Conservation (phyloP, 2,888 invertebrate species). For the Aphodius sticticus region DNA sequence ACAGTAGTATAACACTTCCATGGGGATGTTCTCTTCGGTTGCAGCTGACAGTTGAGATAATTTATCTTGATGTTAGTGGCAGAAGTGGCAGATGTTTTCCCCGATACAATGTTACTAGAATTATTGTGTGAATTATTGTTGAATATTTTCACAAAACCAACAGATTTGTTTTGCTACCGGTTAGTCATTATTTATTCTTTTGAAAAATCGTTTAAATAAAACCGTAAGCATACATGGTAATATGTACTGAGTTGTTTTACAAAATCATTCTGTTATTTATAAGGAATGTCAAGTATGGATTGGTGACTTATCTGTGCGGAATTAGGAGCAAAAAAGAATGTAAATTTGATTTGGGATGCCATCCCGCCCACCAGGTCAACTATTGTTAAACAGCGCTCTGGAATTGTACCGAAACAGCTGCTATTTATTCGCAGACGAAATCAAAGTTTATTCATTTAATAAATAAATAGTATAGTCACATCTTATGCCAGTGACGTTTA, state of each 20-base stretch:
- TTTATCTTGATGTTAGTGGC: not conserved
- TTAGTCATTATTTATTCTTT: too few relatives aligned
- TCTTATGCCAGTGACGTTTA: too few relatives aligned
- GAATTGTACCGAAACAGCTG: not conserved
- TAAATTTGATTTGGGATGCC: not conserved
- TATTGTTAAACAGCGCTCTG: not conserved
- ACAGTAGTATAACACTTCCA: not conserved
- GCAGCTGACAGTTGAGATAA: constrained; percentile 4
- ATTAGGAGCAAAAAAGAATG: not conserved
- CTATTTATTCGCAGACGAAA: too few relatives aligned
- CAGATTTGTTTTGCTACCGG: too few relatives aligned
- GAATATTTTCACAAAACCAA: not conserved
- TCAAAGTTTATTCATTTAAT: too few relatives aligned
- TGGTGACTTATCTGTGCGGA: not conserved
- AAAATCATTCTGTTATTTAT: not conserved
- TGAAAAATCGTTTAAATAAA: too few relatives aligned
- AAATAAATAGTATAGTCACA: too few relatives aligned
- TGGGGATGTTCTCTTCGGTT: not conserved
- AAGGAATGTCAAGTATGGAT: not conserved
- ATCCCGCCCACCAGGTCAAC: not conserved
- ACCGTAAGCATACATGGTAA: too few relatives aligned
- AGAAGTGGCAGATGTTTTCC: not conserved
- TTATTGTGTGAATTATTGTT: not conserved
- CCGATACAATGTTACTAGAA: too few relatives aligned
- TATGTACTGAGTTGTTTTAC: too few relatives aligned